Evolutionary conservation across 2,113 vertebrate genomes (phyloP).

Genomic region (Merops nubicus): DNA sequence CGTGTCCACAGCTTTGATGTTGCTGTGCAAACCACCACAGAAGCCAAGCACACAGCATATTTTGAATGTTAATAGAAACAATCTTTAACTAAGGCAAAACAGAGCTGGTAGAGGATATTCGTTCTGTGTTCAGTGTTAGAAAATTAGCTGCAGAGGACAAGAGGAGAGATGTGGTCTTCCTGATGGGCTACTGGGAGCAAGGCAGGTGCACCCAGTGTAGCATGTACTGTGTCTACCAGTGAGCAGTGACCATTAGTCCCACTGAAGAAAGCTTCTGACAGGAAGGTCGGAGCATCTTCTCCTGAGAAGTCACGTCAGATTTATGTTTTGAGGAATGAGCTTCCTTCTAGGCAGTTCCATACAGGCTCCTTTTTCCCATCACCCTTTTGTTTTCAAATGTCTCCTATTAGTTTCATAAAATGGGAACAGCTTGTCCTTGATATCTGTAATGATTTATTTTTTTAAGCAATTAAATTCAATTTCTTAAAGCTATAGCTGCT

Average conservation of each 20-base stretch:
- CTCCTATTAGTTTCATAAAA: constrained; percentile 16
- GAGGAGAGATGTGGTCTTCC: neutral
- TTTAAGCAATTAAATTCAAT: constrained; percentile 26
- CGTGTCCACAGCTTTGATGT: neutral
- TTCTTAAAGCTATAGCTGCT: constrained; percentile 26
- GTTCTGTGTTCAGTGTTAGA: neutral
- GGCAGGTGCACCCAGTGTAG: neutral
- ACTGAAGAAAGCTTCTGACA: neutral
- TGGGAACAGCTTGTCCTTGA: neutral
- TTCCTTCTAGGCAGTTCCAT: neutral
- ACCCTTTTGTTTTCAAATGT: neutral
- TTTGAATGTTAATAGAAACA: neutral
- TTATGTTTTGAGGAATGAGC: neutral
- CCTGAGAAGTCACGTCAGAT: neutral
- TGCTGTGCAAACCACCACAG: neutral
- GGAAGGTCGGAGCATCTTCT: neutral
- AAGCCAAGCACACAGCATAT: neutral
- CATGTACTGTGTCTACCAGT: neutral
- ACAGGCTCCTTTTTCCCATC: neutral
- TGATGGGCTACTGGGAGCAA: rapidly evolving
- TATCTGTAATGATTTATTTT: constrained; percentile 19
- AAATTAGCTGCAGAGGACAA: neutral
- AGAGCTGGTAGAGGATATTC: neutral
- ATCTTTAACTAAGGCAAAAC: neutral
- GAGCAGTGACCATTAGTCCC: neutral